Base-by-base conservation (phyloP, 64 coral and sea anemone species). In the Montipora capricornis region DNA sequence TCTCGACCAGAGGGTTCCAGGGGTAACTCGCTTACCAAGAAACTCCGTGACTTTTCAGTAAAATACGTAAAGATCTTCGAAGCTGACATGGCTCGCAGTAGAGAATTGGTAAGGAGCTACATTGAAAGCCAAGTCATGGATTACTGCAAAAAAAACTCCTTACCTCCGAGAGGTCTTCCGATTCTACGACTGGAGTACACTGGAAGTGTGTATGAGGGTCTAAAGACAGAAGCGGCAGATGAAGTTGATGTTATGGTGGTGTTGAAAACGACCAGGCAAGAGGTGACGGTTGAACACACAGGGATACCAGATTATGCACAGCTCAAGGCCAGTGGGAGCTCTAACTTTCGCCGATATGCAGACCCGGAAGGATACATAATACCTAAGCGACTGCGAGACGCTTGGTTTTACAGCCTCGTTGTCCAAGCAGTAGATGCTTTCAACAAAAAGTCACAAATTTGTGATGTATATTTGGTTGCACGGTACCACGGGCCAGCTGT, bases 191-290 rank as follows among this genome's bases (percentile, higher is more conserved):
- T 87, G 13, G 73, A 84, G 29, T 94, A 82, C 37, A 89, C 92
- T 45, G 92, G 92, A 17, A 94, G 92, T 26, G 87, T 87, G 52
- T 94, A 88, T 16, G 85, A 94, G 70, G 53, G 62, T 5, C 85
- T 94, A 10, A 89, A 94, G 62, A 94, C 92, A 22, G 76, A 81
- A 26, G 92, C 92, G 26, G 85, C 92, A 4, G 92, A 94, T 71
- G 92, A 94, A 89, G 75, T 87, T 13, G 92, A 94, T 68, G 77
- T 94, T 13, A 94, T 94, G 92, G 86, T 94, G 0, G 91, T 94
- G 0, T 24, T 94, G 47, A 88, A 73, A 50, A 77, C 74, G 24
- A 16, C 6, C 0, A 74, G 68, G 77, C 70, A 51, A 20, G 87
- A 78, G 11, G 68, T 83, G 8, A 76, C 80, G 20, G 80, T 8